Conservation (phyloP, 1,140 invertebrate genomes). For the Leptonema lineaticorne region DNA sequence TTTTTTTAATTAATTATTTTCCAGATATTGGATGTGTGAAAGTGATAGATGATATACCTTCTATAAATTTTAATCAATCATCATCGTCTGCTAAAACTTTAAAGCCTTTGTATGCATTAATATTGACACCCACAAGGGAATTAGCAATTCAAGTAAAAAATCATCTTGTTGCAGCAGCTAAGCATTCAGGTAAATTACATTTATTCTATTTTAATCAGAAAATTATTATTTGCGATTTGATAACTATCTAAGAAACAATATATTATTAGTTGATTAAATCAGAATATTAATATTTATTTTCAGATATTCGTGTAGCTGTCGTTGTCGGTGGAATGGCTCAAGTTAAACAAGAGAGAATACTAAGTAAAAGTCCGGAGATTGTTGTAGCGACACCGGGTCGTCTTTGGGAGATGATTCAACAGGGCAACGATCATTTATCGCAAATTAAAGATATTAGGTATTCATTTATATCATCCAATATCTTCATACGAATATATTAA, state of each 20-base stretch:
- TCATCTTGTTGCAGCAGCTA: conserved; percentile 78
- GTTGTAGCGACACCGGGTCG: conserved; percentile 95
- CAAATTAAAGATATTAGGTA: conserved; percentile 67
- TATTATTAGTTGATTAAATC: not conserved
- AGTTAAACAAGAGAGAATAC: conserved; percentile 88
- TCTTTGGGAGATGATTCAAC: conserved; percentile 87
- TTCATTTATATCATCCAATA: not conserved
- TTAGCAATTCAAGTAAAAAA: conserved; percentile 91
- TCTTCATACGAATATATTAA: not conserved
- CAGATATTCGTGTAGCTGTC: conserved; percentile 67
- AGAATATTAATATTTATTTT: conserved; percentile 18
- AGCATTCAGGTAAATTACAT: conserved; percentile 68
- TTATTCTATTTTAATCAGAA: not conserved
- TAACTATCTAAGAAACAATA: too few relatives aligned
- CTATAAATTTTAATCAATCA: conserved; percentile 45
- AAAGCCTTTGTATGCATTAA: conserved; percentile 74
- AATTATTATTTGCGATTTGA: not conserved
- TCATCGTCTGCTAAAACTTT: conserved; percentile 44
- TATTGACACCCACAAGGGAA: conserved; percentile 94
- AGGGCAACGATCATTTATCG: conserved; percentile 74
- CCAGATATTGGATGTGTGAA: conserved; percentile 61
- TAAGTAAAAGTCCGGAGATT: conserved; percentile 83
- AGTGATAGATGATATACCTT: conserved; percentile 61
- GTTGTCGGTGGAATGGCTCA: conserved; percentile 87
- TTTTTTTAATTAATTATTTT: conserved; percentile 20